These are phyloP conservation scores for Strigamia transsilvanica DNA, from an alignment of 2,888 invertebrate species.

Conservation along the genomic window DNA sequence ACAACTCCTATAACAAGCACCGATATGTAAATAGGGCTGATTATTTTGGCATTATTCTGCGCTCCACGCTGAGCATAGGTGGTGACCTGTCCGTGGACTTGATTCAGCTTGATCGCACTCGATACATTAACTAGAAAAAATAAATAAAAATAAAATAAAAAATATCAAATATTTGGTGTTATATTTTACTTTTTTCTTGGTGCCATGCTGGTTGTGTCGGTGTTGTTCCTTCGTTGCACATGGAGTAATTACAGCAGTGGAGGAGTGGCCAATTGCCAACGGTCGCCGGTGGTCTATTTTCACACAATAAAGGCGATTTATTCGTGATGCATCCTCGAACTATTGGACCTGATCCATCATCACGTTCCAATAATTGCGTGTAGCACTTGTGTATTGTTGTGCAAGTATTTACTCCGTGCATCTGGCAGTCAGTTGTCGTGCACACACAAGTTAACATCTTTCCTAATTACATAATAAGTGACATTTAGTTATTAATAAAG, in stretches of 20 bases:
- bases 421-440: constrained; percentile 63
- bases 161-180: not conserved
- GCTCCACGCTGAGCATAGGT: not conserved
- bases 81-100: constrained; percentile 1
- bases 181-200: not conserved
- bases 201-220: constrained; percentile 60
- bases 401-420: constrained; percentile 60
- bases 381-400: constrained; percentile 64
- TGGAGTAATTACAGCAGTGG: constrained; percentile 63
- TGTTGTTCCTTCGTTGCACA: constrained; percentile 62
- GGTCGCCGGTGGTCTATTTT: constrained; percentile 63
- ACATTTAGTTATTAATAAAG: too few species aligned
- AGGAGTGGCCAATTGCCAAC: constrained; percentile 63
- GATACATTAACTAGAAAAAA: not conserved
- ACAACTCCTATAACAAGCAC: constrained; percentile 63
- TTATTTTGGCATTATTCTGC: constrained; percentile 52
- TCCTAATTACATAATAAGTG: constrained; percentile 55
- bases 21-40: constrained; percentile 64
- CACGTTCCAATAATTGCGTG: constrained; percentile 63
- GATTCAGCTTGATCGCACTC: constrained; percentile 18
- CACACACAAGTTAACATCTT: constrained; percentile 62
- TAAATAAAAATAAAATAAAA: not conserved
- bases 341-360: constrained; percentile 59
- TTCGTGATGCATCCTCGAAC: constrained; percentile 64
- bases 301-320: constrained; percentile 64